phyloP scores from a whole-genome alignment of 1,140 invertebrate species.

The Amyelois transitella region DNA sequence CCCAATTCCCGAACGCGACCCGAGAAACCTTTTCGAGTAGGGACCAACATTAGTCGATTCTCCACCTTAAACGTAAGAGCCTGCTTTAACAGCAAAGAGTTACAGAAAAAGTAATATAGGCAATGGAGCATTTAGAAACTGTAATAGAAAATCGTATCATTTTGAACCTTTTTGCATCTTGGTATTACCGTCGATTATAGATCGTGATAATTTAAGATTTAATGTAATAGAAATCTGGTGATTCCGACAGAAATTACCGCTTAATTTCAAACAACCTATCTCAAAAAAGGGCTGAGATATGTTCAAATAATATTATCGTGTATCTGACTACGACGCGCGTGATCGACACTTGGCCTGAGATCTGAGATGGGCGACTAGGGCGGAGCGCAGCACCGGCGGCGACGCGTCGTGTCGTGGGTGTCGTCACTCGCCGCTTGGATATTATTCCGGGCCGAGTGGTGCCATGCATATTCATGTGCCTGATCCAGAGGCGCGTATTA shows the following conservation, averaged over 20 bases:
- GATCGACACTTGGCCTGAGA: too few relatives aligned
- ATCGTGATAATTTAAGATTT: too few relatives aligned
- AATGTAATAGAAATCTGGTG: too few relatives aligned
- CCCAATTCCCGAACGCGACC: constrained; percentile 1
- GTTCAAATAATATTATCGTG: too few relatives aligned
- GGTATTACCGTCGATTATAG: too few relatives aligned
- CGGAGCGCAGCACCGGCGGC: not conserved
- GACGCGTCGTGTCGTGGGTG: not conserved
- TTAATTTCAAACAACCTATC: too few relatives aligned
- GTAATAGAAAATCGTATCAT: too few relatives aligned
- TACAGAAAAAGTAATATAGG: not conserved
- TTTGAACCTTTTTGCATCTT: too few relatives aligned
- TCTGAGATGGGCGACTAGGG: not conserved
- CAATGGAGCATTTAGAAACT: too few relatives aligned
- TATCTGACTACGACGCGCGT: too few relatives aligned
- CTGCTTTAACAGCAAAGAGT: not conserved
- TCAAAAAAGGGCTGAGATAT: too few relatives aligned
- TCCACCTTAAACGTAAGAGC: not conserved
- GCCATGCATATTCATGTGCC: constrained; percentile 66
- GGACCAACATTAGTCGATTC: not conserved
- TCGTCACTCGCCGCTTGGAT: constrained; percentile 26
- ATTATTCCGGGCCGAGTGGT: constrained; percentile 47
- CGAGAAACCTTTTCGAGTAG: not conserved
- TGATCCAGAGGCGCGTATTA: constrained; percentile 60
- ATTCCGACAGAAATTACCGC: too few relatives aligned